phyloP scores from a whole-genome alignment of 1,140 invertebrate species.

The Tachypleus tridentatus region DNA sequence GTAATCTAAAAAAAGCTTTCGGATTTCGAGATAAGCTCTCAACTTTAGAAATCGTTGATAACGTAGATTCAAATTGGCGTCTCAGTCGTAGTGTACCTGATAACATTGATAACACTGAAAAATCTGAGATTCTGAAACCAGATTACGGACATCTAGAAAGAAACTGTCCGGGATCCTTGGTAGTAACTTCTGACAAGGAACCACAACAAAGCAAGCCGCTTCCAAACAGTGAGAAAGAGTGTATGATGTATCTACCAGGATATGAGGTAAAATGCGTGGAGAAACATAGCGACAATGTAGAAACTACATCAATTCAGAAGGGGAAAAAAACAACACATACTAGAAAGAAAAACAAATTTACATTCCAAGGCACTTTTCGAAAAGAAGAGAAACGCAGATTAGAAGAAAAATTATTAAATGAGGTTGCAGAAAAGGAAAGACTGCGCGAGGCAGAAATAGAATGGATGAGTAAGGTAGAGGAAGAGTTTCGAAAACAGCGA shows the following conservation, averaged over 20 bases:
- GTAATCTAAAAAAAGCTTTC: constrained; percentile 7
- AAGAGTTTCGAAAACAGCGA: constrained; percentile 58
- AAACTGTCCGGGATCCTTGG: constrained; percentile 13
- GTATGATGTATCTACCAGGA: constrained; percentile 63
- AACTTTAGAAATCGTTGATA: constrained; percentile 6
- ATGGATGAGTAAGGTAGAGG: constrained; percentile 52
- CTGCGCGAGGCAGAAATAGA: constrained; percentile 9
- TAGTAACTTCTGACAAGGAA: constrained; percentile 1
- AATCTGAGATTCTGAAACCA: constrained; percentile 21
- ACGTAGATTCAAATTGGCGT: constrained; percentile 15
- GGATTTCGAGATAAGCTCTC: constrained; percentile 10
- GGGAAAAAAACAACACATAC: constrained; percentile 1
- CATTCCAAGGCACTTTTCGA: background rate
- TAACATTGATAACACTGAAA: constrained; percentile 17
- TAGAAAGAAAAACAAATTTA: constrained; percentile 1
- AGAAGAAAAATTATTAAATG: background rate
- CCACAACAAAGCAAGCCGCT: background rate
- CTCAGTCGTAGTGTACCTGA: constrained; percentile 49
- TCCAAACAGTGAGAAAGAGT: constrained; percentile 20
- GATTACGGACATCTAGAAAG: constrained; percentile 8
- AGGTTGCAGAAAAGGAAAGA: constrained; percentile 3
- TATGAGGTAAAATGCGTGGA: constrained; percentile 33
- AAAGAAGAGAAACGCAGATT: background rate
- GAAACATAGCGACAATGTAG: no score
- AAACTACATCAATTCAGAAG: background rate